Conservation (phyloP, 2,888 invertebrate genomes). For the Lasiommata megera region DNA sequence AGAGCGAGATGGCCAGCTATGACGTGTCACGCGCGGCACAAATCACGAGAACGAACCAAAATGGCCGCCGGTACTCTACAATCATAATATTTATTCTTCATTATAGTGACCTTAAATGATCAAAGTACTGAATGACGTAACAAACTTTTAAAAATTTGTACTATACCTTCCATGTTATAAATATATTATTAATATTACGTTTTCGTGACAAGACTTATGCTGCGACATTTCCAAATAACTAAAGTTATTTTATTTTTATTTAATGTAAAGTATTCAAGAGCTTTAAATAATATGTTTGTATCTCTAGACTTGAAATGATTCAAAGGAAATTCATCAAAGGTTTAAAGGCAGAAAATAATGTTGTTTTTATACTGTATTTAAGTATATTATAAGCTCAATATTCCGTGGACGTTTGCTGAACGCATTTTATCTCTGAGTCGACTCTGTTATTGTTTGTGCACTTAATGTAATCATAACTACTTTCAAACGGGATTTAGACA, state of each 20-base stretch:
- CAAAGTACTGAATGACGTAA: constrained; percentile 79
- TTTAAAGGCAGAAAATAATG: constrained; percentile 9
- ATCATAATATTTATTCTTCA: constrained; percentile 81
- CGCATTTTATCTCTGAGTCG: constrained; percentile 14
- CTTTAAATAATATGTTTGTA: constrained; percentile 47
- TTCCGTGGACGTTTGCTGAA: background rate
- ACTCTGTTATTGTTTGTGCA: constrained; percentile 30
- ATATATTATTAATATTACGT: constrained; percentile 42
- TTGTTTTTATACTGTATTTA: constrained; percentile 14
- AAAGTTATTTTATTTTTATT: constrained; percentile 36
- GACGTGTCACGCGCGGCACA: constrained; percentile 75
- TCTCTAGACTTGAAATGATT: constrained; percentile 21
- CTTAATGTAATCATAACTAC: constrained; percentile 24
- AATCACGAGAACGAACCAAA: constrained; percentile 80
- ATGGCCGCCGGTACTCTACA: constrained; percentile 78
- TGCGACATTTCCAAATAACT: constrained; percentile 56
- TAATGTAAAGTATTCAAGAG: constrained; percentile 51
- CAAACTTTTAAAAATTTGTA: constrained; percentile 58
- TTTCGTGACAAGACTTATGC: constrained; percentile 44
- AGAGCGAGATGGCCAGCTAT: constrained; percentile 71
- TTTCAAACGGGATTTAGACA: constrained; percentile 50
- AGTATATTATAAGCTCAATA: background rate
- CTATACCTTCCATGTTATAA: constrained; percentile 49
- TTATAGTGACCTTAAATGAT: constrained; percentile 78
- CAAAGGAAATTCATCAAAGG: constrained; percentile 15